Evolutionary conservation across 2,113 vertebrate species (phyloP).

Genomic region (Toxotes jaculatrix): DNA sequence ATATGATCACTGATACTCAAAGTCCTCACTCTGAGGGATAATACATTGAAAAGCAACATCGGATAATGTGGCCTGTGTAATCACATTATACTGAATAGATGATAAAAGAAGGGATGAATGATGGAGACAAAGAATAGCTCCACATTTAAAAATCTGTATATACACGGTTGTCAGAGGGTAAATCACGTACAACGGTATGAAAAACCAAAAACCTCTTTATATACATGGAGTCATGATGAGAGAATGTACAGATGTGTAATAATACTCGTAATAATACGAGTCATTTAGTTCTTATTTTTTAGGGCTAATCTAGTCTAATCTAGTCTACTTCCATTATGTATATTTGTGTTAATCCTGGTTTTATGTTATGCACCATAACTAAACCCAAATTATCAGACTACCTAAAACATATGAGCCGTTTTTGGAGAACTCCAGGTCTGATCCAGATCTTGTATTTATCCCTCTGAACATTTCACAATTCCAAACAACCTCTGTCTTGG

Average conservation of each 20-base stretch:
- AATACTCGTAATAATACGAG: background rate
- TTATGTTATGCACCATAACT: background rate
- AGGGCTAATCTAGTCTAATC: background rate
- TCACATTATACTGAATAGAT: background rate
- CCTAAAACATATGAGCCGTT: background rate
- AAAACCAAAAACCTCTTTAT: too few relatives aligned
- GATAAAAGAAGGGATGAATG: background rate
- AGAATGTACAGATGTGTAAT: background rate
- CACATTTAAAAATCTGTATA: slow-evolving; percentile 3
- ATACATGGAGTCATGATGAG: background rate
- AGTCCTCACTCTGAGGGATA: slow-evolving; percentile 23
- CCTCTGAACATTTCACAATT: slow-evolving; percentile 59
- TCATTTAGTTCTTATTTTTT: background rate
- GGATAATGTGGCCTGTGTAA: slow-evolving; percentile 16
- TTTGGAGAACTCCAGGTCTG: background rate
- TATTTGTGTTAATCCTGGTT: background rate
- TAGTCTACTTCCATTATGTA: background rate
- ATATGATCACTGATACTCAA: slow-evolving; percentile 80
- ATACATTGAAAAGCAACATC: slow-evolving; percentile 32
- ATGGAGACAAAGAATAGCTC: background rate
- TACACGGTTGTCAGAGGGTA: background rate
- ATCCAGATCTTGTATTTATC: slow-evolving; percentile 42
- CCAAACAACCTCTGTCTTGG: slow-evolving; percentile 62
- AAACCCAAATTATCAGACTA: background rate
- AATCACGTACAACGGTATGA: background rate